These are phyloP conservation scores for Drosophila multiciliata DNA, from an alignment of 2,888 invertebrate species.

Conservation along the genomic window DNA sequence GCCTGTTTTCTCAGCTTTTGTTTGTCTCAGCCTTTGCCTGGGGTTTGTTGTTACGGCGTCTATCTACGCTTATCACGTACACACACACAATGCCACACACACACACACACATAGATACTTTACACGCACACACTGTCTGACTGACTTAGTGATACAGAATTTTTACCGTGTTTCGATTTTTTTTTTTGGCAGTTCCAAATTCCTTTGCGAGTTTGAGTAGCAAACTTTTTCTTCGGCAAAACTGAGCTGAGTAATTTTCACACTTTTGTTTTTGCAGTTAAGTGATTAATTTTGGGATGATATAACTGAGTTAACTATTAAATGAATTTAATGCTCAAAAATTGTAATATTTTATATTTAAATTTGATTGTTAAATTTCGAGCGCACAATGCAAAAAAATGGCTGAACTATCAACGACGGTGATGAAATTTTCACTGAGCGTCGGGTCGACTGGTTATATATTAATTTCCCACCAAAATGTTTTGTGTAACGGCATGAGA, in stretches of 20 bases:
- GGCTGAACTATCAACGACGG: constrained; percentile 82
- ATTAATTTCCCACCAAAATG: constrained; percentile 75
- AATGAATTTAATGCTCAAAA: constrained; percentile 32
- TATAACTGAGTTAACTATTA: constrained; percentile 8
- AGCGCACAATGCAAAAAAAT: constrained; percentile 54
- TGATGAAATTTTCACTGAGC: constrained; percentile 84
- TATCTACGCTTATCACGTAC: constrained; percentile 69
- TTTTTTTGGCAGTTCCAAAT: constrained; percentile 60
- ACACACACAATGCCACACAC: constrained; percentile 44
- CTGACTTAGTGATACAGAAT: constrained; percentile 77
- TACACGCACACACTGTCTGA: constrained; percentile 34
- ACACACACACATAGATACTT: constrained; percentile 22
- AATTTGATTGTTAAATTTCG: constrained; percentile 48
- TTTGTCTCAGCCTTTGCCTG: constrained; percentile 30
- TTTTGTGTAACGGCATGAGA: constrained; percentile 49
- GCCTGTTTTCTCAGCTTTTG: constrained; percentile 9
- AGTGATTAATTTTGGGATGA: constrained; percentile 5
- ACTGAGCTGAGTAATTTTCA: constrained; percentile 13
- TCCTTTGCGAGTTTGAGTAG: constrained; percentile 26
- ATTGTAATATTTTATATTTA: constrained; percentile 33
- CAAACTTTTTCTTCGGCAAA: constrained; percentile 9
- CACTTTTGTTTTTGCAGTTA: constrained; percentile 12
- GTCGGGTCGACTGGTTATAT: constrained; percentile 56
- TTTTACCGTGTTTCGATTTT: constrained; percentile 81
- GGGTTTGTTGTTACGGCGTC: constrained; percentile 73